Base-by-base conservation (phyloP, 2,797 vertebrate genomes). In the Helarctos malayanus region DNA sequence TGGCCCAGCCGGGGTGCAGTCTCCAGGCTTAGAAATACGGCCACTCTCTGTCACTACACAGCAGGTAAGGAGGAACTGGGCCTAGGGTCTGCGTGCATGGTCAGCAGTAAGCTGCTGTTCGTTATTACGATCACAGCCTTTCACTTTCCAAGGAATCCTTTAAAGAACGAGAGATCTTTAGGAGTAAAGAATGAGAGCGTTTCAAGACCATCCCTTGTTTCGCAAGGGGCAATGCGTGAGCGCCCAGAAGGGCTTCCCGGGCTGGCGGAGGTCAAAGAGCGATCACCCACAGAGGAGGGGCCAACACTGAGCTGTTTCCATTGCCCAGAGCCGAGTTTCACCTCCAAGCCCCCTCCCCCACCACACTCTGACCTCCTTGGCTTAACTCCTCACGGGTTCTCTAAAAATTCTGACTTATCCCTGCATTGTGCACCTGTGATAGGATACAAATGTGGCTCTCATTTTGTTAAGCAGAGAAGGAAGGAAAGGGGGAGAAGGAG, bases 391-490 rank as follows among this genome's bases (percentile, higher is more conserved):
- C 38, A 19, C 3, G 32, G 61, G 41, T 52, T 47, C 86, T 23
- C 71, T 45, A 65, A 76, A 82, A 83, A 54, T 61, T 75, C 27
- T 57, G 52, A 87, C 80, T 1, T 18, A 4, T 35, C 45, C 76
- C 76, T 16, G n/a, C 15, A 63, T 16, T 57, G 32, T 82, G 25
- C 38, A 94, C 56, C 7, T 14, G 41, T 4, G 38, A 71, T 2
- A 47, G 21, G 59, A 85, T 75, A 81, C 96, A 85, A 69, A 68
- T 32, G 23, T 25, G 27, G 52, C 65, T 94, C 91, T 88, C 76
- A 21, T 84, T 87, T 69, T 63, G n/a, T 57, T 80, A 88, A 88
- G 75, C 57, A 85, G 0, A 94, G 25, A 89, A 25, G 45, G 35
- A 92, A 78, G 10, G 54, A 89, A 75, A 54, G 45, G 27, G n/a